phyloP scores from a whole-genome alignment of 2,113 vertebrate genomes.

The Pycnonotus jocosus region DNA sequence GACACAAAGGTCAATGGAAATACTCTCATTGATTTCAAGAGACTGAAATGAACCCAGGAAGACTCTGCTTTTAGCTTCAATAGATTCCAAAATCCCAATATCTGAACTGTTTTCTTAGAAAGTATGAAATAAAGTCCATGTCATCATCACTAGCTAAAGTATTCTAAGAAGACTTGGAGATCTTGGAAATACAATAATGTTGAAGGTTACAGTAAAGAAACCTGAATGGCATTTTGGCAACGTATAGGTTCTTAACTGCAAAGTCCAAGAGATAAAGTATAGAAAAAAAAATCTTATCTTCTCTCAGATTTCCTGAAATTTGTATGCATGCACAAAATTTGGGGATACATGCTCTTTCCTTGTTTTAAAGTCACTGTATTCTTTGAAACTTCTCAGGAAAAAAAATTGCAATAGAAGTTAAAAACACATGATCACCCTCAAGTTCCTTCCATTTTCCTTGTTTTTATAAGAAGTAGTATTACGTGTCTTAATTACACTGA shows the following conservation, averaged over 20 bases:
- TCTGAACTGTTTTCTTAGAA: not conserved
- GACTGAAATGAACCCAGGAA: not conserved
- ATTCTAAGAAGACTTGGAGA: not conserved
- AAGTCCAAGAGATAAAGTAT: not conserved
- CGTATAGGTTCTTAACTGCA: not conserved
- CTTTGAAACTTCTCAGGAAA: not conserved
- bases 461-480: not conserved
- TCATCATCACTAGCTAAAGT: not conserved
- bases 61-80: not conserved
- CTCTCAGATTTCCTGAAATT: not conserved
- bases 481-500: not conserved
- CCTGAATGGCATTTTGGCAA: not conserved
- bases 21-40: not conserved
- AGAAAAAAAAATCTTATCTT: not conserved
- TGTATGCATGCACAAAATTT: not conserved
- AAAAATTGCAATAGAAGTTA: not conserved
- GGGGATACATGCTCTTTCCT: not conserved
- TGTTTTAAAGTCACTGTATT: not conserved
- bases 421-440: not conserved
- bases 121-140: not conserved
- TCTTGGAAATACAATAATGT: not conserved
- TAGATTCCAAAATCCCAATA: not conserved
- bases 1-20: not conserved
- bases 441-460: not conserved
- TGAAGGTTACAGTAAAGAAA: not conserved